A percentile compares a stretch with the other conserved stretches of the same genome.
Evolutionary conservation across 2,797 vertebrate species (phyloP).

Genomic region (Heterohyrax brucei): DNA sequence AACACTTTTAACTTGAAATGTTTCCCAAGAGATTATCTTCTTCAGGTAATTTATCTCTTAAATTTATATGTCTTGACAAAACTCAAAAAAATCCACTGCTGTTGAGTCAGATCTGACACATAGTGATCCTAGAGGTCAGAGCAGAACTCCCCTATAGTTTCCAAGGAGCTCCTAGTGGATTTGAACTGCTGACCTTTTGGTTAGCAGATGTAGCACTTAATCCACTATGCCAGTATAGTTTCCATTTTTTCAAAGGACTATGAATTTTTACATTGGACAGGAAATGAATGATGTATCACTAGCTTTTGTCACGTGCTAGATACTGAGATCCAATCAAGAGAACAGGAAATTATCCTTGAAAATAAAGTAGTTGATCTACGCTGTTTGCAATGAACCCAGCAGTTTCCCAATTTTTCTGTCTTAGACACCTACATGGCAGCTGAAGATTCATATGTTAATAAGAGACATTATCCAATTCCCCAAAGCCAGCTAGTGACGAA

Average conservation of each 20-base stretch:
- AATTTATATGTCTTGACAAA: constrained; percentile 55
- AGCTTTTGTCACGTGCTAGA: background rate
- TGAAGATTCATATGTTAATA: background rate
- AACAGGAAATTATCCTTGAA: background rate
- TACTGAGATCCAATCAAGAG: background rate
- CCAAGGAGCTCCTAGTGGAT: too few species aligned
- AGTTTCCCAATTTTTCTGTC: background rate
- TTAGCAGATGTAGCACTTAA: too few species aligned
- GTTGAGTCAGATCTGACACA: too few species aligned
- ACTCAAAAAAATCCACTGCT: too few species aligned
- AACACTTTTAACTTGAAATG: constrained; percentile 38
- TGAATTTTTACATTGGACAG: background rate
- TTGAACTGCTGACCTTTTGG: too few species aligned
- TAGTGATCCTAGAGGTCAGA: too few species aligned
- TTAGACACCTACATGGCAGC: background rate
- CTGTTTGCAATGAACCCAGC: background rate
- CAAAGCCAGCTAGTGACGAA: background rate
- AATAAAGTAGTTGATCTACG: background rate
- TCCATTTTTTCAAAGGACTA: background rate
- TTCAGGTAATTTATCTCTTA: constrained; percentile 26
- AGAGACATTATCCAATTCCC: background rate
- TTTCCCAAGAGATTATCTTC: constrained; percentile 17
- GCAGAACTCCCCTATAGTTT: too few species aligned
- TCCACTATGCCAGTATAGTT: too few species aligned
- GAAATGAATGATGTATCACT: constrained; percentile 16